Evolutionary conservation across 2,113 vertebrate species (phyloP), one percentile per base, ranked within the genome.

Genomic region (Cebidichthys violaceus): DNA sequence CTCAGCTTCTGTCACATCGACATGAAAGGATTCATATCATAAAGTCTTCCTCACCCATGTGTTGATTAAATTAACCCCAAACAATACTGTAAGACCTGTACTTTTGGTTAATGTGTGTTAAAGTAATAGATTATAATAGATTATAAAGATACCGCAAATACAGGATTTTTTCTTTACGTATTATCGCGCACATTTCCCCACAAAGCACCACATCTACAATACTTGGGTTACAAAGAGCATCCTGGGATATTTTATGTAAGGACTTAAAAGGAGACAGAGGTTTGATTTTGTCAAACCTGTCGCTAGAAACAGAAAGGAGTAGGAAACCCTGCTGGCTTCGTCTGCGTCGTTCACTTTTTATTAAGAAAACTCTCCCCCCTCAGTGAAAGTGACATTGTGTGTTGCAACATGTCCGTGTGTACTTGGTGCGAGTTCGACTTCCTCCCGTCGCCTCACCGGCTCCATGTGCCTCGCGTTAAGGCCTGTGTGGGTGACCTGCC

Each of bases 401-500:
- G 76, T 82, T 39, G 39, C 39, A 39, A 70, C 22, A 18, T 14
- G 29, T 57, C 24, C 6, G 5, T 27, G 54, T 66, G 73, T 75
- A 71, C 78, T 80, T 47, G 54, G 57, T 73, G 22, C 6, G 7
- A 31, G 18, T 71, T 71, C 11, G 6, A 14, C 54, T 39, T 39
- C 73, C 70, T 64, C 50, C 54, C 2, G 27, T 66, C 15, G 9
- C 71, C 10, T 69, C 31, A 24, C 15, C 69, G 29, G 71, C 68
- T 79, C 17, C 10, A 43, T 60, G 69, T 57, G 59, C 17, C 11
- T 22, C 61, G 24, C 1, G 35, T 97, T 95, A 99, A 37, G 98
- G 97, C 83, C 94, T 95, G 88, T 97, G 97, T 29, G 98, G 97
- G 89, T 98, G 96, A 50, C 98, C 98, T 0, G 95, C 98, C 86